Conservation (phyloP, 2,888 invertebrate genomes). For the Heliconius erato region DNA sequence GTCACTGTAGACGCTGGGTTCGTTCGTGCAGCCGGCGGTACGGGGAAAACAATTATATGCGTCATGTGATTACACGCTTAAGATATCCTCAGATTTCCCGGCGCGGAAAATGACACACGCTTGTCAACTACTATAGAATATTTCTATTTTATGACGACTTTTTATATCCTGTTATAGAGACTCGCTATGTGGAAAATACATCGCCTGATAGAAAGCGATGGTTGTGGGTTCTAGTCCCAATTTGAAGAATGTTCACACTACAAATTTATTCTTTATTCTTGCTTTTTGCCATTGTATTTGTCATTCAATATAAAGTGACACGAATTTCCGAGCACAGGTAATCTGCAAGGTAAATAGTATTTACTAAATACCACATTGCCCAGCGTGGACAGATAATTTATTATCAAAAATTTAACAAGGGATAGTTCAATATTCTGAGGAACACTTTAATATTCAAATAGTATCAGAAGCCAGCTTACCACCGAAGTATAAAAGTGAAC, state of each 20-base stretch:
- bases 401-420: too few species aligned
- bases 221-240: background rate
- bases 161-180: background rate
- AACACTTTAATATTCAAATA: too few species aligned
- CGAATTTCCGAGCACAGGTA: too few species aligned
- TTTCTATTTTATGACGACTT: background rate
- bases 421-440: too few species aligned
- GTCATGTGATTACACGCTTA: slow-evolving; percentile 27
- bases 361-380: too few species aligned
- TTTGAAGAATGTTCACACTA: background rate
- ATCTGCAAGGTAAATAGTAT: too few species aligned
- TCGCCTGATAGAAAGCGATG: background rate
- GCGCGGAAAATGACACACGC: slow-evolving; percentile 22
- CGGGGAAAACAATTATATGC: slow-evolving; percentile 33
- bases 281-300: background rate
- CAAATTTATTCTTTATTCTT: background rate
- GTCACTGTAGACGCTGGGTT: slow-evolving; percentile 28
- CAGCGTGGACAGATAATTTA: too few species aligned
- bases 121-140: background rate
- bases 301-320: background rate
- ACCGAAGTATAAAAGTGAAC: too few species aligned
- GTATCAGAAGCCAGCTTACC: too few species aligned
- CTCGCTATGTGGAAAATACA: background rate
- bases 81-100: slow-evolving; percentile 24
- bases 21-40: slow-evolving; percentile 22